Conservation (phyloP, 1,140 invertebrate genomes). For the Hyles euphorbiae region DNA sequence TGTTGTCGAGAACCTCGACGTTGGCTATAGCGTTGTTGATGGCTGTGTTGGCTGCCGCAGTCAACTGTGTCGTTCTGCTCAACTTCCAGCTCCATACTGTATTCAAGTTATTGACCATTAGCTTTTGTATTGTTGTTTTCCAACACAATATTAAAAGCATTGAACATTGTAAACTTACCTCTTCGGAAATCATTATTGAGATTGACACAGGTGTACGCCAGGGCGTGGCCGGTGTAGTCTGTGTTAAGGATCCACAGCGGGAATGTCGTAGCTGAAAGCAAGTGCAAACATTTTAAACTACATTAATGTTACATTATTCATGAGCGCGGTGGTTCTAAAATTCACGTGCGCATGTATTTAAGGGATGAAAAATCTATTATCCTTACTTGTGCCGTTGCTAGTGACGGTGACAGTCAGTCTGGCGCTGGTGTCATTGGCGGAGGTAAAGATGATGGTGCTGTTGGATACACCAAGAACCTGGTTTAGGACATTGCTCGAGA, state of each 20-base stretch:
- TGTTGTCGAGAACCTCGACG: conserved; percentile 36
- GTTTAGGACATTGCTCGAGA: conserved; percentile 24
- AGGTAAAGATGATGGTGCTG: conserved; percentile 15
- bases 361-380: neutral
- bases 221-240: conserved; percentile 17
- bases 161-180: conserved; percentile 20
- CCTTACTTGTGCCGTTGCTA: conserved; percentile 9
- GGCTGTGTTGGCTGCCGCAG: conserved; percentile 14
- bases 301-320: too few relatives aligned
- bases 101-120: neutral
- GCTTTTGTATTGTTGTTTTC: too few relatives aligned
- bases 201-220: conserved; percentile 49
- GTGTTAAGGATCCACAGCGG: conserved; percentile 17
- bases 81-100: conserved; percentile 62
- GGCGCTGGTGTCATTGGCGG: conserved; percentile 19
- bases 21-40: conserved; percentile 31
- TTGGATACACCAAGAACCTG: conserved; percentile 10
- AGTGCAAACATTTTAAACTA: neutral
- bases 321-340: too few relatives aligned
- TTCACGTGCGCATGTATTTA: too few relatives aligned
- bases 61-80: conserved; percentile 35
- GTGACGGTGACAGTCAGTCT: conserved; percentile 9
- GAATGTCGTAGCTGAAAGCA: conserved; percentile 10
- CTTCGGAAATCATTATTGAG: conserved; percentile 20
- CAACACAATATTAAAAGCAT: neutral